Evolutionary conservation across 2,888 invertebrate genomes (phyloP), one percentile per base, ranked within the genome.

Genomic region (Amphipoea oculea): DNA sequence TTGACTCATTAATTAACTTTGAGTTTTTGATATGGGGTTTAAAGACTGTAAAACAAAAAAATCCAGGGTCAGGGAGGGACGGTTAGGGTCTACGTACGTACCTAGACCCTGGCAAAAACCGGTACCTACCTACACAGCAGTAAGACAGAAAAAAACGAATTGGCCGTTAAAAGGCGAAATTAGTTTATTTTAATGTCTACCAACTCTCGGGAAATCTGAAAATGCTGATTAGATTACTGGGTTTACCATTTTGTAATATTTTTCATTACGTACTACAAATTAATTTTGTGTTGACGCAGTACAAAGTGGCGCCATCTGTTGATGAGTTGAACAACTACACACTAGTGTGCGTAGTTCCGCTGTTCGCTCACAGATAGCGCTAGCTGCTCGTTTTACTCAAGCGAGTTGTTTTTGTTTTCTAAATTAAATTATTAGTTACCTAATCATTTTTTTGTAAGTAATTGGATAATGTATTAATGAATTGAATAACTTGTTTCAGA

Each of bases 401-500:
- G 9, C 66, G 48, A 42, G 42, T 36, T 23, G n/a, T 69, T 73
- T 71, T 65, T 14, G n/a, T 69, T 69, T 75, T 17, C 1, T 36
- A 36, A 36, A 36, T 12, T n/a, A 36, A 12, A 36, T 67, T 45
- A 6, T 70, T 54, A 1, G 36, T 45, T 60, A 17, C 4, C 1
- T 29, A 29, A n/a, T 54, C 2, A 40, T 17, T 20, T 40, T 36
- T 65, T 67, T 63, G 36, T 74, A 2, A 72, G 11, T 71, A 75
- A 48, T 82, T 78, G 81, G 45, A 88, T 84, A 84, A 76, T 82
- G 87, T 90, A 93, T 92, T 95, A 95, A 95, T 93, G 79, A 82
- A 79, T 86, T 79, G 83, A 92, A 94, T 95, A 92, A 92, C 91
- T 96, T 96, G 96, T 96, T 96, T 96, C 96, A 96, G 96, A 96